Conservation (phyloP, 2,888 invertebrate species). For the Drosophila bunnanda region DNA sequence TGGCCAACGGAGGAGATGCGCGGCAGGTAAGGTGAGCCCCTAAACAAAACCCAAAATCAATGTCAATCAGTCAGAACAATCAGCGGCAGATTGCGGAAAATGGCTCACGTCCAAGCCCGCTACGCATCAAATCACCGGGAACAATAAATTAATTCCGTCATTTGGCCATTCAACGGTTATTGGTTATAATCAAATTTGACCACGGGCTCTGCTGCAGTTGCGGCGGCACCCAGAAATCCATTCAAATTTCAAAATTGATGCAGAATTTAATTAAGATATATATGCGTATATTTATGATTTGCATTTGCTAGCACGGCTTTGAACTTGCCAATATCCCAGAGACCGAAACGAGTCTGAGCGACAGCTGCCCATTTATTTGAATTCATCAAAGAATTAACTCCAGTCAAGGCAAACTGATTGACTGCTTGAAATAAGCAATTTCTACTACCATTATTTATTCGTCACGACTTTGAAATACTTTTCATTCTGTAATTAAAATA, state of each 20-base stretch:
- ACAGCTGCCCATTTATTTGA: slow-evolving; percentile 5
- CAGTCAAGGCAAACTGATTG: background rate
- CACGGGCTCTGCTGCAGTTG: slow-evolving; percentile 17
- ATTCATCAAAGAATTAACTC: background rate
- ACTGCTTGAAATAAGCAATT: background rate
- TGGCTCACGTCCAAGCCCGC: slow-evolving; percentile 42
- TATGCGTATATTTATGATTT: slow-evolving; percentile 19
- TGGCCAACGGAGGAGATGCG: slow-evolving; percentile 94
- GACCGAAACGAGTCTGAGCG: background rate
- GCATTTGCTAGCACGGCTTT: slow-evolving; percentile 10
- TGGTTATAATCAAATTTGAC: slow-evolving; percentile 36
- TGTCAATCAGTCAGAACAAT: slow-evolving; percentile 56
- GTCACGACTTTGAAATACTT: background rate
- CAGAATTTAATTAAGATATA: slow-evolving; percentile 34
- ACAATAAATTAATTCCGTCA: slow-evolving; percentile 38
- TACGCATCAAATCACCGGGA: slow-evolving; percentile 17
- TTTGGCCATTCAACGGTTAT: slow-evolving; percentile 7
- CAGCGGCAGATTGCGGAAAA: slow-evolving; percentile 41
- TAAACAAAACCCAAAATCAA: slow-evolving; percentile 45
- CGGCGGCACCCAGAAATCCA: background rate
- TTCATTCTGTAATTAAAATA: background rate
- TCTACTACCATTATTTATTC: background rate
- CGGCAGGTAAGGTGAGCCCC: slow-evolving; percentile 86
- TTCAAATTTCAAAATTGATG: slow-evolving; percentile 6
- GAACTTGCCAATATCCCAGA: background rate